Evolutionary conservation across 2,888 invertebrate genomes (phyloP).

Genomic region (Lissocephala sabroskyi): DNA sequence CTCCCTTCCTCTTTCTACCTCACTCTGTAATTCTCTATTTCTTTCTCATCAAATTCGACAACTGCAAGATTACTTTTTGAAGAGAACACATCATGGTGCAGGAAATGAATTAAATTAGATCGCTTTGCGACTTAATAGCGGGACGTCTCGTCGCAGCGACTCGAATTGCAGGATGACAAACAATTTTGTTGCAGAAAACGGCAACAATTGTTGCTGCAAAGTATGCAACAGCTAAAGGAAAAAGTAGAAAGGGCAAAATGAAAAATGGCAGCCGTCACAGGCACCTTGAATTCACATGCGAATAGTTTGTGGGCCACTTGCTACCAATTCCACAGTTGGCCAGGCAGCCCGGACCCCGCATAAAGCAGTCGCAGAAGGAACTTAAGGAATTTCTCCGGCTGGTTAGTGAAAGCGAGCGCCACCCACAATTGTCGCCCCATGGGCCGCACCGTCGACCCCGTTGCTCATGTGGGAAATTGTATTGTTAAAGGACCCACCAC

Average conservation of each 20-base stretch:
- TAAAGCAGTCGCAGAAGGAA: slow-evolving; percentile 38
- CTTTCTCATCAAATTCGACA: too few relatives aligned
- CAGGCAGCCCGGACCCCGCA: slow-evolving; percentile 2
- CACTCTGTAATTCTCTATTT: too few relatives aligned
- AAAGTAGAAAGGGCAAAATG: slow-evolving; percentile 15
- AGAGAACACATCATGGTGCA: too few relatives aligned
- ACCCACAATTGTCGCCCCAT: neutral
- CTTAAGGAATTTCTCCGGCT: slow-evolving; percentile 44
- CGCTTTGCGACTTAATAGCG: too few relatives aligned
- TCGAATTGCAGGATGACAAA: slow-evolving; percentile 32
- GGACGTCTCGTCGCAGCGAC: too few relatives aligned
- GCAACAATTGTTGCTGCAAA: slow-evolving; percentile 33
- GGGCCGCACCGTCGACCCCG: neutral
- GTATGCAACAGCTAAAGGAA: slow-evolving; percentile 27
- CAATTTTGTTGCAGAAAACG: slow-evolving; percentile 34
- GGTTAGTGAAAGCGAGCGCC: slow-evolving; percentile 22
- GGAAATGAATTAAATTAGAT: too few relatives aligned
- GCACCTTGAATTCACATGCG: slow-evolving; percentile 2
- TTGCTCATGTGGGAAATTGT: slow-evolving; percentile 29
- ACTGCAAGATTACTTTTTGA: too few relatives aligned
- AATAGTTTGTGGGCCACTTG: slow-evolving; percentile 17
- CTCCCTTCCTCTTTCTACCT: too few relatives aligned
- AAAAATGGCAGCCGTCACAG: slow-evolving; percentile 21
- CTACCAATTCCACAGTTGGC: neutral
- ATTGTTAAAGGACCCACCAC: slow-evolving; percentile 23